These are phyloP conservation scores for Blomia tropicalis DNA, from an alignment of 2,888 invertebrate genomes.

Conservation along the genomic window DNA sequence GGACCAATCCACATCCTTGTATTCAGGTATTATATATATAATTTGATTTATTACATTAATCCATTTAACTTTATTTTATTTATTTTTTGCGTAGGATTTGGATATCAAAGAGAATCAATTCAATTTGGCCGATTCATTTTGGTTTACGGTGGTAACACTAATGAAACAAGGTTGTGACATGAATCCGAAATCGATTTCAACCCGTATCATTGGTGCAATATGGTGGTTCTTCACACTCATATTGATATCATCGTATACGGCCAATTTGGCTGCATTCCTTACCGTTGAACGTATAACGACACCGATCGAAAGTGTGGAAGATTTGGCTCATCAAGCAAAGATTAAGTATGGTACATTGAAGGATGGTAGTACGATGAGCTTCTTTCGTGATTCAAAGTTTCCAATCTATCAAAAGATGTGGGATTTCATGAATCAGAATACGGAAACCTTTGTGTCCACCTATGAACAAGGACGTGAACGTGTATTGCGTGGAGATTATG, in stretches of 20 bases:
- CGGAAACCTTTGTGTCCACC: slow-evolving; percentile 66
- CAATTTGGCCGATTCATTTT: slow-evolving; percentile 63
- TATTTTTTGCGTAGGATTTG: slow-evolving; percentile 37
- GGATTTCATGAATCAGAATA: slow-evolving; percentile 49
- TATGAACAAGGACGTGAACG: slow-evolving; percentile 79
- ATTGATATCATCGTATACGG: slow-evolving; percentile 94
- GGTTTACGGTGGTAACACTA: slow-evolving; percentile 49
- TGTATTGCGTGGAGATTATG: slow-evolving; percentile 77
- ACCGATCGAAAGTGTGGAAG: slow-evolving; percentile 87
- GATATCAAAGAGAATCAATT: slow-evolving; percentile 81
- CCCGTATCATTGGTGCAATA: slow-evolving; percentile 83
- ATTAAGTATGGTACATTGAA: slow-evolving; percentile 85
- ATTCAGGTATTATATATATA: slow-evolving; percentile 29
- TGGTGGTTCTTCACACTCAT: slow-evolving; percentile 99
- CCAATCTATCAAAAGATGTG: slow-evolving; percentile 63
- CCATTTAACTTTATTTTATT: not conserved
- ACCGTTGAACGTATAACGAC: slow-evolving; percentile 91
- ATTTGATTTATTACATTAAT: not conserved
- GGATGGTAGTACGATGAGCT: slow-evolving; percentile 90
- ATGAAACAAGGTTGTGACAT: slow-evolving; percentile 81
- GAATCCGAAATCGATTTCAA: slow-evolving; percentile 61
- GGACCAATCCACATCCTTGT: slow-evolving; percentile 38
- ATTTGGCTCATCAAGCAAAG: slow-evolving; percentile 77
- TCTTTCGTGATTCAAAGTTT: slow-evolving; percentile 71
- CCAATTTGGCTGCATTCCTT: slow-evolving; percentile 88